These are phyloP conservation scores for Danaus plexippus DNA, from an alignment of 1,140 invertebrate genomes.

Conservation along the genomic window DNA sequence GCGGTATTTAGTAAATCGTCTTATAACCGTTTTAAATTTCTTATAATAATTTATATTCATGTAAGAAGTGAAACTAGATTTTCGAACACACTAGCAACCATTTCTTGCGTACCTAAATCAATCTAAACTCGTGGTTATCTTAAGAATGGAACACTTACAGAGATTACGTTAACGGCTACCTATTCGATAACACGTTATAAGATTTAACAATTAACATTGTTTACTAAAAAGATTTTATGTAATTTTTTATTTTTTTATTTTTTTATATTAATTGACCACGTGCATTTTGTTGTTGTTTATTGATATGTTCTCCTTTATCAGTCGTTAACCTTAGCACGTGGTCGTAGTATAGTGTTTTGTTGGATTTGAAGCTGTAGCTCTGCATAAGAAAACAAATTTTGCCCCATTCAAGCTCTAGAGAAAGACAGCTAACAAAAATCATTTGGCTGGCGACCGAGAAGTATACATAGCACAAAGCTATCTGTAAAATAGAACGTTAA, in stretches of 20 bases:
- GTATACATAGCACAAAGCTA: slow-evolving; percentile 71
- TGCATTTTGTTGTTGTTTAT: slow-evolving; percentile 58
- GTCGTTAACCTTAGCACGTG: slow-evolving; percentile 68
- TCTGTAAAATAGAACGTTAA: slow-evolving; percentile 69
- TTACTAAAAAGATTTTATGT: slow-evolving; percentile 4
- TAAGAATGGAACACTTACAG: too few species aligned
- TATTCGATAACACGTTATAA: too few species aligned
- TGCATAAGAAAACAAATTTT: slow-evolving; percentile 65
- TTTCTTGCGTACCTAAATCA: too few species aligned
- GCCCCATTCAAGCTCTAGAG: slow-evolving; percentile 68
- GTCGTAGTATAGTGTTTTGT: slow-evolving; percentile 64
- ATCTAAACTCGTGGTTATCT: too few species aligned
- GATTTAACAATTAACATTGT: neutral
- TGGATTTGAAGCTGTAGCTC: slow-evolving; percentile 70
- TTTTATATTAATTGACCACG: slow-evolving; percentile 3
- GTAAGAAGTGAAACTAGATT: too few species aligned
- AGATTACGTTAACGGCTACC: too few species aligned
- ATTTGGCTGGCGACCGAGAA: slow-evolving; percentile 69
- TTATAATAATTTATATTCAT: too few species aligned
- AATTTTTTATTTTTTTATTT: too few species aligned
- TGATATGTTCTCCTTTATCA: slow-evolving; percentile 63
- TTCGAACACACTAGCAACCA: too few species aligned
- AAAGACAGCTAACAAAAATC: slow-evolving; percentile 70
- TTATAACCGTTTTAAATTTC: too few species aligned
- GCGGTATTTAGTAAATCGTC: too few species aligned